A percentile compares a stretch with the other conserved stretches of the same genome.
Conservation (phyloP, 2,888 invertebrate species). For the Noctua comes region DNA sequence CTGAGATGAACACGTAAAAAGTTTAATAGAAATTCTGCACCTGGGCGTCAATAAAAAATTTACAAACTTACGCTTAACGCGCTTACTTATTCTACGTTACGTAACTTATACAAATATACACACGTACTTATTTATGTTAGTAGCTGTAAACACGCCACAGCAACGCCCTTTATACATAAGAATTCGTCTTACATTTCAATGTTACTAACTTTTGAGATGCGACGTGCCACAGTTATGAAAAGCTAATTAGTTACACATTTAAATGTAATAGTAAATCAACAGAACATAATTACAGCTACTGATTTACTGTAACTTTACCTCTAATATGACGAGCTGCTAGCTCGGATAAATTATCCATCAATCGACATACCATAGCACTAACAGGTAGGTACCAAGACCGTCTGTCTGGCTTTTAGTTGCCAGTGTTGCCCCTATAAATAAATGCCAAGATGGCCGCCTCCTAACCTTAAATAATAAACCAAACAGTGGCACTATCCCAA, state of each 20-base stretch:
- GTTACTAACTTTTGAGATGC: constrained; percentile 28
- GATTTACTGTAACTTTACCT: background rate
- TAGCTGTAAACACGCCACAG: background rate
- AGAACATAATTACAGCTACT: background rate
- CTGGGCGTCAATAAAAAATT: constrained; percentile 11
- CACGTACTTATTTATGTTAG: background rate
- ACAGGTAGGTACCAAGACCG: constrained; percentile 41
- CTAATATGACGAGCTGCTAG: background rate
- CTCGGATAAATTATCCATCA: constrained; percentile 34
- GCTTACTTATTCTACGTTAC: constrained; percentile 6
- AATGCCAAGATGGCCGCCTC: constrained; percentile 45
- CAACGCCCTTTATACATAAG: constrained; percentile 18
- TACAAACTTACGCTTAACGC: background rate
- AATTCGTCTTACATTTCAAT: constrained; percentile 28
- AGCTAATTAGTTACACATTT: constrained; percentile 5
- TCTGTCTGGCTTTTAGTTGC: constrained; percentile 38
- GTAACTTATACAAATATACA: background rate
- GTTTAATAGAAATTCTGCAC: constrained; percentile 10
- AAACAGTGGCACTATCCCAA: constrained; percentile 26
- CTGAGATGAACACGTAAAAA: constrained; percentile 11
- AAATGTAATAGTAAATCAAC: constrained; percentile 12
- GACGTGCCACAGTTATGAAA: constrained; percentile 9
- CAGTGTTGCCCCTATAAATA: constrained; percentile 29
- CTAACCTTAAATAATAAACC: constrained; percentile 31
- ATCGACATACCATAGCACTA: constrained; percentile 26